Percentiles rank a stretch among this genome's conserved stretches.
Conservation (phyloP, 2,113 vertebrate species). For the Illadopsis cleaveri region DNA sequence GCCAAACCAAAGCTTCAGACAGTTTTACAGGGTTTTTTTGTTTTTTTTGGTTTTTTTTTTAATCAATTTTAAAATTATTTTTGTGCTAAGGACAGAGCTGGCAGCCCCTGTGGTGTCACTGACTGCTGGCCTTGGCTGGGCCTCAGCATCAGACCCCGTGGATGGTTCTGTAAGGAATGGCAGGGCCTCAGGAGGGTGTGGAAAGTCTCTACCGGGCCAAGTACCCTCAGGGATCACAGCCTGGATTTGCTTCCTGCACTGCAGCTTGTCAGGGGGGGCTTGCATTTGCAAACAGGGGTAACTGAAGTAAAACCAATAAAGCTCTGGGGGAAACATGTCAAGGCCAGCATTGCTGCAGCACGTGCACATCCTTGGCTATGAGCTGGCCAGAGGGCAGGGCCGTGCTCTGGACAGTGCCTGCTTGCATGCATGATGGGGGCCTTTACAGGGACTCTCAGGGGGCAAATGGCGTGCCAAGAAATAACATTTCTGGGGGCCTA, state of each 20-base stretch:
- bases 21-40: neutral
- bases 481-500: neutral
- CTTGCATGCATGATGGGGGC: rapidly evolving
- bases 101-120: neutral
- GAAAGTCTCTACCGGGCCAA: neutral
- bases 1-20: neutral
- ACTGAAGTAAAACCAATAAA: neutral
- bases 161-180: neutral
- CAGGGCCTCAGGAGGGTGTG: neutral
- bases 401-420: neutral
- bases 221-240: neutral
- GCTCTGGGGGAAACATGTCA: neutral
- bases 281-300: neutral
- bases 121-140: neutral
- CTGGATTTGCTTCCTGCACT: neutral
- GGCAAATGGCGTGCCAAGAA: neutral
- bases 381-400: neutral
- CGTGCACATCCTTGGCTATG: neutral
- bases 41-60: too few relatives aligned
- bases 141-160: neutral
- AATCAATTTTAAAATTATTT: neutral
- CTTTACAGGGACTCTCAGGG: neutral
- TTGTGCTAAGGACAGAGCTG: neutral
- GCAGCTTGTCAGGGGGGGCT: neutral
- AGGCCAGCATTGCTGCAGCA: neutral